Evolutionary conservation across 2,888 invertebrate species (phyloP).

Genomic region (Oligia strigilis): DNA sequence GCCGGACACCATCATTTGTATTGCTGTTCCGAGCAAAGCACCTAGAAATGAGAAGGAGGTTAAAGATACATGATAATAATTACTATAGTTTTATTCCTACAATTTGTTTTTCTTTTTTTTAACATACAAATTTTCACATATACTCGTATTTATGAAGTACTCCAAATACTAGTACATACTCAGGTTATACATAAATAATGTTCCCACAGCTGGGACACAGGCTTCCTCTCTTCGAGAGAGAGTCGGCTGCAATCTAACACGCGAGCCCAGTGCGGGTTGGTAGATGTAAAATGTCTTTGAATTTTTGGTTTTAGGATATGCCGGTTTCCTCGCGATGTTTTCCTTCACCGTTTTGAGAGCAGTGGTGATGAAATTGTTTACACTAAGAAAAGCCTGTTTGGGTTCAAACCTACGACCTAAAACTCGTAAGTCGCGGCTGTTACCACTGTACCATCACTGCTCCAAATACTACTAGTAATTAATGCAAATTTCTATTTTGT

Average conservation of each 20-base stretch:
- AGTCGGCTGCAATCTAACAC: no score
- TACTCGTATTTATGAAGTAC: background rate
- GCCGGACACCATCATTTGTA: constrained; percentile 89
- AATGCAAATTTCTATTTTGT: background rate
- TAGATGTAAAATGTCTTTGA: background rate
- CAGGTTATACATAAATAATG: background rate
- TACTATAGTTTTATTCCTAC: background rate
- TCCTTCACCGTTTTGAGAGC: no score
- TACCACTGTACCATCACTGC: no score
- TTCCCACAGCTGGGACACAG: background rate
- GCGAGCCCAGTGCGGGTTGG: background rate
- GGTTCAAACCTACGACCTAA: no score
- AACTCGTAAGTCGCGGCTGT: no score
- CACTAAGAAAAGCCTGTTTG: no score
- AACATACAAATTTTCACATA: background rate
- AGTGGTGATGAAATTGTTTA: no score
- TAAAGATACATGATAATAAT: background rate
- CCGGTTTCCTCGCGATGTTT: no score
- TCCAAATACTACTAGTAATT: background rate
- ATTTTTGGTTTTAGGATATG: no score
- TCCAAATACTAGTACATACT: no score
- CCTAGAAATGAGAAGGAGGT: constrained; percentile 78
- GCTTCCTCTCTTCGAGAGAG: background rate
- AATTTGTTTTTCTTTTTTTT: no score
- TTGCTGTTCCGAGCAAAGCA: constrained; percentile 90